These are phyloP conservation scores for Calyptomena viridis DNA, from an alignment of 2,113 vertebrate genomes.

Conservation along the genomic window DNA sequence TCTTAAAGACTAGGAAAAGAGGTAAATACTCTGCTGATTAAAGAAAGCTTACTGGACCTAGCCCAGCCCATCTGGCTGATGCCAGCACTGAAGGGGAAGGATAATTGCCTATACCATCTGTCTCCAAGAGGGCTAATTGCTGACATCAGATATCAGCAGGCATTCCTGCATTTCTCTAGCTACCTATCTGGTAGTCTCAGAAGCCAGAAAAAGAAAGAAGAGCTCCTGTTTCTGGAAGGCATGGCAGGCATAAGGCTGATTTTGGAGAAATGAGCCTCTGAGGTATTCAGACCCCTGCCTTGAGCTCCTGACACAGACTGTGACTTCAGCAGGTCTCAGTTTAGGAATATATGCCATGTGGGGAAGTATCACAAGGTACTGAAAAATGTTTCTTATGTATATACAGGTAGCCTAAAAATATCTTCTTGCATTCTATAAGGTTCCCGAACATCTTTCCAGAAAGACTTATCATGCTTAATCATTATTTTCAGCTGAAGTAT, in stretches of 20 bases:
- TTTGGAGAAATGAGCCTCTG: background rate
- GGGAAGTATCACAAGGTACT: background rate
- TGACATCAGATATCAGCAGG: conserved; percentile 57
- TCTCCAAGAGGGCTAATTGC: conserved; percentile 59
- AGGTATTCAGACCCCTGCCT: background rate
- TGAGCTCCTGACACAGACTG: background rate
- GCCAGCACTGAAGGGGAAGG: conserved; percentile 44
- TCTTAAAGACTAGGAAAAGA: conserved; percentile 8
- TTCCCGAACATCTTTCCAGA: background rate
- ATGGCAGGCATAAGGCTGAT: background rate
- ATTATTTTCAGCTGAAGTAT: background rate
- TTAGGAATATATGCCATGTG: background rate
- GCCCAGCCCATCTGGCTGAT: conserved; percentile 60
- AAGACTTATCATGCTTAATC: background rate
- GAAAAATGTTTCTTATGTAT: background rate
- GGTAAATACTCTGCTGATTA: conserved; percentile 40
- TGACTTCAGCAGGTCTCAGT: background rate
- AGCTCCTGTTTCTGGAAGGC: background rate
- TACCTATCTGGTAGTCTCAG: conserved; percentile 9
- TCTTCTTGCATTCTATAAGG: background rate
- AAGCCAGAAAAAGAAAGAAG: background rate
- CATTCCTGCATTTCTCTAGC: conserved; percentile 31
- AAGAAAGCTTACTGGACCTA: conserved; percentile 64
- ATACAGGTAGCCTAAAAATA: background rate
- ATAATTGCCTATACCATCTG: conserved; percentile 62